Evolutionary conservation across 2,797 vertebrate species (phyloP).

Genomic region (Eupleurogrammus muticus): DNA sequence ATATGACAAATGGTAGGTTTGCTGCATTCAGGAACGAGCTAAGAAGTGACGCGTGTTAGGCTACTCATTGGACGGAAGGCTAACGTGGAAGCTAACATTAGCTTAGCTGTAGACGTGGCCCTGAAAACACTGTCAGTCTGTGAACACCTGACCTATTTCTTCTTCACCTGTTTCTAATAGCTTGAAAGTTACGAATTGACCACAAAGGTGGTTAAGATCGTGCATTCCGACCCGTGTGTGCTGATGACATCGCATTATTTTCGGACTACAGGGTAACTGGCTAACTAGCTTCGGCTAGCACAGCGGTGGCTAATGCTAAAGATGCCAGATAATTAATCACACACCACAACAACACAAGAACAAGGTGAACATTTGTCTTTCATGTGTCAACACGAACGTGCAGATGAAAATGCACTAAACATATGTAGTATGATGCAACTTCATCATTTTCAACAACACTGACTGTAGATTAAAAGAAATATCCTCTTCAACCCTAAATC

Average conservation of each 20-base stretch:
- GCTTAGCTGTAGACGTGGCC: constrained; percentile 81
- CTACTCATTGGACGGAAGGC: constrained; percentile 36
- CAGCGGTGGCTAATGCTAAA: constrained; percentile 17
- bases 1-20: constrained; percentile 86
- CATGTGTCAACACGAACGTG: background rate
- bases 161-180: rapidly evolving
- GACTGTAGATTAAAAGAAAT: background rate
- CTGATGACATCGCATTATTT: background rate
- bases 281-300: constrained; percentile 19
- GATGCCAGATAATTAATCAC: background rate
- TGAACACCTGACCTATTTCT: background rate
- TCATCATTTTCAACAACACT: background rate
- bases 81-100: constrained; percentile 48
- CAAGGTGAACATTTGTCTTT: background rate
- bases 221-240: background rate
- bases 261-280: constrained; percentile 1
- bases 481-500: no score
- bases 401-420: background rate
- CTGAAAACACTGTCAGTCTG: constrained; percentile 3
- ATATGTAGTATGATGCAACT: background rate
- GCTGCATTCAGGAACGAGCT: background rate
- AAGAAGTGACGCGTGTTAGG: constrained; percentile 13
- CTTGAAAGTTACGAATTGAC: background rate
- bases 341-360: background rate
- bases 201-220: background rate